Evolutionary conservation across 2,888 invertebrate genomes (phyloP).

Genomic region (Calliopum simillimum): DNA sequence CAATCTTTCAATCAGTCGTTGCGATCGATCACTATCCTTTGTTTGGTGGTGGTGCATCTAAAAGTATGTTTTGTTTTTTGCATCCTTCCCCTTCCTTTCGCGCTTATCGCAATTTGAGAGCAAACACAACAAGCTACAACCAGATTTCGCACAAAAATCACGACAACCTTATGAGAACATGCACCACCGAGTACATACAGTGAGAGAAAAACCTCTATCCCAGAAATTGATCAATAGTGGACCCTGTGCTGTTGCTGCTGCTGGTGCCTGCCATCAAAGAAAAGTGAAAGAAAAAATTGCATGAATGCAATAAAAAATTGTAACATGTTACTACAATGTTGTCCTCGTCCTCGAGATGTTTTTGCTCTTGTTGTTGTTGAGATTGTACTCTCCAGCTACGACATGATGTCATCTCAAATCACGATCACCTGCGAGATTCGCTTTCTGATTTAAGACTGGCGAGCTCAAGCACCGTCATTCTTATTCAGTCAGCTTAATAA

Average conservation of each 20-base stretch:
- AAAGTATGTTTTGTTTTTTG: slow-evolving; percentile 15
- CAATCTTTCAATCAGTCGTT: slow-evolving; percentile 58
- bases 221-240: slow-evolving; percentile 17
- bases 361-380: slow-evolving; percentile 8
- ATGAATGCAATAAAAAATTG: slow-evolving; percentile 25
- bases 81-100: neutral
- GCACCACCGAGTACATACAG: neutral
- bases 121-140: slow-evolving; percentile 19
- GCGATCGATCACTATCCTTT: slow-evolving; percentile 11
- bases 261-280: neutral
- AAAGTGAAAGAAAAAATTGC: slow-evolving; percentile 10
- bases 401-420: slow-evolving; percentile 64
- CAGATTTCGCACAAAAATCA: slow-evolving; percentile 34
- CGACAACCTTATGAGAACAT: slow-evolving; percentile 28
- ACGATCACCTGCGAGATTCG: slow-evolving; percentile 52
- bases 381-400: slow-evolving; percentile 36
- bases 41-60: slow-evolving; percentile 9
- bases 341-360: neutral
- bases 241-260: too few species aligned
- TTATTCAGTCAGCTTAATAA: too few species aligned
- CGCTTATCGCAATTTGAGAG: slow-evolving; percentile 21
- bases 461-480: too few species aligned
- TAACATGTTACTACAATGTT: slow-evolving; percentile 34
- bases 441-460: slow-evolving; percentile 17
- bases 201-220: neutral